Evolutionary conservation across 1,140 invertebrate species (phyloP), one percentile per base, ranked within the genome.

Genomic region (Drosophila arawakana): DNA sequence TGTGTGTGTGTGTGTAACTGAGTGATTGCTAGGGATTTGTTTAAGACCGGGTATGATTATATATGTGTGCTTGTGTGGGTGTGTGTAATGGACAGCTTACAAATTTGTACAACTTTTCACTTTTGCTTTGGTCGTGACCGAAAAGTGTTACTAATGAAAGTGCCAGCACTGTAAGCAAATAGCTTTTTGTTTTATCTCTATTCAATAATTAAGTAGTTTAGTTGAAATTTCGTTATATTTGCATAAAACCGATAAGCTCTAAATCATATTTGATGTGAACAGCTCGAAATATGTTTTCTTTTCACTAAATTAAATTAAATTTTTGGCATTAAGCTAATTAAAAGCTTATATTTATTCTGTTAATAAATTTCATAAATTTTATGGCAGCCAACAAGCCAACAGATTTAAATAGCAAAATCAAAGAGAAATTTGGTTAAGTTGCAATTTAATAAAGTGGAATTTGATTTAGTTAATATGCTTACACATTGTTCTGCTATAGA

Each of bases 61-160:
- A 11, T 49, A 21, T 83, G 67, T 72, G 47, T 55, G 21, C 43
- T 30, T 15, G 11, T 43, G 44, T 46, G 63, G 39, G 65, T 73
- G 66, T 60, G 59, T 59, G 73, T 54, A 44, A 66, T 46, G 59
- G 62, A 80, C 73, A 80, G 80, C 73, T 83, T 78, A 89, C 80
- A 86, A 89, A 86, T 89, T 74, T 54, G 69, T 43, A 69, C 66
- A 73, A 84, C 80, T 80, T 86, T 89, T 89, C 84, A 80, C 80
- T 59, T 72, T 41, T 59, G 52, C 25, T 75, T 65, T 59, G 54
- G 18, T 44, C 46, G 30, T 46, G 68, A 41, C 35, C 44, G 52
- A 30, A 47, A 72, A 76, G 60, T 54, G 61, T 72, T 72, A 76
- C 62, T 76, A 72, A 59, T 59, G 43, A 76, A 50, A 59, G 46